Base-by-base conservation (phyloP, 2,888 invertebrate species). In the Pachydiplax longipennis region DNA sequence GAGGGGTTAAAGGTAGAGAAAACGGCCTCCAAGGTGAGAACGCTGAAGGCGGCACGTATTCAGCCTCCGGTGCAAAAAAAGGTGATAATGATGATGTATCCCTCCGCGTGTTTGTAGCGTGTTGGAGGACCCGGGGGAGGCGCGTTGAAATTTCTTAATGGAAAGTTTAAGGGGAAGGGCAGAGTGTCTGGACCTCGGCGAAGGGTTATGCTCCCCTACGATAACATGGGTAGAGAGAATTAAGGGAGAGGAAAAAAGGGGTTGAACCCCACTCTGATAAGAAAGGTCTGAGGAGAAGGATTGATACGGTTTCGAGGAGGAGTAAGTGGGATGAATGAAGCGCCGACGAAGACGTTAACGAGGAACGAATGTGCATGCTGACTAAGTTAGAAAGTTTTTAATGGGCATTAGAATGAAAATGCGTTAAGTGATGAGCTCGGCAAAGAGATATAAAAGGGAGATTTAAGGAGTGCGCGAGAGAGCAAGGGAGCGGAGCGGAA, bases 371-470 rank as follows among this genome's bases (percentile, higher is more conserved):
- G 87, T 65, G 87, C 87, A 87, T 65, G 87, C 87, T n/a, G 61
- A 87, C 53, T 58, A 83, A 83, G 87, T 87, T 61, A 65, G 87
- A 87, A 87, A 87, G 65, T 87, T 87, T 73, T 87, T 87, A 87
- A 87, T 87, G 87, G 87, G 58, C 87, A 65, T 65, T 35, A 61
- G 87, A 87, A 87, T 65, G 87, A 87, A 87, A 87, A 87, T 87
- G 35, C 61, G 87, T 65, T 61, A 87, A 61, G 87, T 87, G 87
- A 87, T 87, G 87, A 37, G 37, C 61, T 87, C 35, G 37, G 58
- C 22, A 87, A 65, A 58, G 83, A 22, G 25, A 18, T 58, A 83
- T 35, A 22, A 58, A 35, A 25, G 35, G 15, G 35, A 31, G 53
- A 18, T 53, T 53, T 53, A 53, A 53, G 58, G 31, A 58, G 58